phyloP scores from a whole-genome alignment of 1,140 invertebrate genomes.

The Neodiprion fabricii region DNA sequence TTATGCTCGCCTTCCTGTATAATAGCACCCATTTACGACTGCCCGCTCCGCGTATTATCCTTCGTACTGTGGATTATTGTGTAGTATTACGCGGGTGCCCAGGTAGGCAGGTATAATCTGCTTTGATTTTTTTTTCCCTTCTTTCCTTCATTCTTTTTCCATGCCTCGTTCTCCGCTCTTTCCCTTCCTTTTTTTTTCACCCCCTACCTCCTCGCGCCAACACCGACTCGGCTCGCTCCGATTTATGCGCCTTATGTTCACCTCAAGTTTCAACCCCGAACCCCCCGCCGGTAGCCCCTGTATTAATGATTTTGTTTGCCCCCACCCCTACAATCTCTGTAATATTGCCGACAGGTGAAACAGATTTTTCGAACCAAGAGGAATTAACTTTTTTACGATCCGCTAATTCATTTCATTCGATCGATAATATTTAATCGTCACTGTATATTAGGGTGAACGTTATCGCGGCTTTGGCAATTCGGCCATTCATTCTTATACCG shows the following conservation, averaged over 20 bases:
- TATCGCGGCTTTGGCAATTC: too few species aligned
- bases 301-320: slow-evolving; percentile 59
- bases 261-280: slow-evolving; percentile 16
- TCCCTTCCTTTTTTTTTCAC: slow-evolving; percentile 7
- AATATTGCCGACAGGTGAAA: slow-evolving; percentile 43
- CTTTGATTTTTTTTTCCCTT: slow-evolving; percentile 45
- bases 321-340: neutral
- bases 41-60: neutral
- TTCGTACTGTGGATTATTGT: too few species aligned
- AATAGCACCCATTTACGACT: neutral
- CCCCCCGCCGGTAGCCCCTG: neutral
- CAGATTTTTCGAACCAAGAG: neutral
- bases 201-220: too few species aligned
- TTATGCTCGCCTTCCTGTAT: neutral
- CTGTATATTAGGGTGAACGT: too few species aligned
- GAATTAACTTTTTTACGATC: too few species aligned
- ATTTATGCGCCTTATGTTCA: slow-evolving; percentile 41
- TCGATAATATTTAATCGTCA: too few species aligned
- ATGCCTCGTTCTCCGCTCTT: slow-evolving; percentile 24
- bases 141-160: slow-evolving; percentile 9
- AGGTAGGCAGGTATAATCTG: slow-evolving; percentile 33
- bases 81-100: too few species aligned
- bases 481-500: too few species aligned
- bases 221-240: too few species aligned
- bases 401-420: too few species aligned